A percentile compares a stretch with the other conserved stretches of the same genome.
Evolutionary conservation across 2,797 vertebrate species (phyloP).

Genomic region (Megaceryle alcyon): DNA sequence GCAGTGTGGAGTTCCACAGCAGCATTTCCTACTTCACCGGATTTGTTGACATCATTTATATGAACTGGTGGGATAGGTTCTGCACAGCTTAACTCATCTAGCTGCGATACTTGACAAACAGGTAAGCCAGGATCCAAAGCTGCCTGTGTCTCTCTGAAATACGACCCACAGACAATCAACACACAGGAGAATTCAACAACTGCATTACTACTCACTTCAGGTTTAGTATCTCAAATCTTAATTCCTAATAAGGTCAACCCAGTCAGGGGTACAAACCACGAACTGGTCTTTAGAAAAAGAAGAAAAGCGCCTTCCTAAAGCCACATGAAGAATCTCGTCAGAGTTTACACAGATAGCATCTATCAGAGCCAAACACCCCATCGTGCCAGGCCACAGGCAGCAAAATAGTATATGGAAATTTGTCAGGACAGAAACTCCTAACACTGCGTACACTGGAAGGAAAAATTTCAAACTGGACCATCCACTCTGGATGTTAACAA

Average conservation of each 20-base stretch:
- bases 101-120: not conserved
- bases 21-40: not conserved
- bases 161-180: not conserved
- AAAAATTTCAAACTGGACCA: not conserved
- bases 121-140: constrained; percentile 25
- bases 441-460: not conserved
- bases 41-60: not conserved
- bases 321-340: not conserved
- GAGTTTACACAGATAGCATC: not conserved
- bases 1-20: constrained; percentile 51
- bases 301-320: not conserved
- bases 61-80: constrained; percentile 10
- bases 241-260: not conserved
- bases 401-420: not conserved
- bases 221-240: not conserved
- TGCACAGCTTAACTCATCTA: constrained; percentile 4
- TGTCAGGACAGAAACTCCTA: not conserved
- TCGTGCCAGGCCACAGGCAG: not conserved
- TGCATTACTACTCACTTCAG: not conserved
- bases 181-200: not conserved
- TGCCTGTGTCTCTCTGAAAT: constrained; percentile 43
- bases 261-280: not conserved
- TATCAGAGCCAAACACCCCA: not conserved
- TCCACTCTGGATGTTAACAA: not conserved
- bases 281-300: not conserved